Evolutionary conservation across 1,140 invertebrate species (phyloP).

Genomic region (Meteorus sp.): DNA sequence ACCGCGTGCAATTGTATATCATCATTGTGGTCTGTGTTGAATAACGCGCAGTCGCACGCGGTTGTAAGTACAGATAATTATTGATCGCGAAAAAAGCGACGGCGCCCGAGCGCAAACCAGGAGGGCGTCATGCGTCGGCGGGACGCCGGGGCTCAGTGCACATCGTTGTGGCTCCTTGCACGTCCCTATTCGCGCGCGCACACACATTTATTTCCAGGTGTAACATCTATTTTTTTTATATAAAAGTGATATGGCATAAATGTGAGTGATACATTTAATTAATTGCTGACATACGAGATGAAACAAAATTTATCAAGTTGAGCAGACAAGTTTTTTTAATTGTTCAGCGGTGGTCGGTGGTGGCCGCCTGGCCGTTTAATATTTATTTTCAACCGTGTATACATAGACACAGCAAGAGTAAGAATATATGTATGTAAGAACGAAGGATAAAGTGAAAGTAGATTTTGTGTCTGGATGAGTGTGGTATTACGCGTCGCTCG

Average conservation of each 20-base stretch:
- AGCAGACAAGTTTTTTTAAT: too few species aligned
- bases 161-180: background rate
- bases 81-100: background rate
- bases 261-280: too few species aligned
- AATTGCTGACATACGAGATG: too few species aligned
- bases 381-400: background rate
- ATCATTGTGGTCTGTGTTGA: too few species aligned
- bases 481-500: slow-evolving; percentile 2
- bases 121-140: background rate
- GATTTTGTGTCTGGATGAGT: slow-evolving; percentile 5
- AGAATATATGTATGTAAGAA: background rate
- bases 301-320: too few species aligned
- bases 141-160: background rate
- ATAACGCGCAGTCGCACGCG: background rate
- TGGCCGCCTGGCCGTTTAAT: slow-evolving; percentile 16
- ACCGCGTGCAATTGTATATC: too few species aligned
- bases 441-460: slow-evolving; percentile 21
- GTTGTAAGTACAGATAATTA: background rate
- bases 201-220: background rate
- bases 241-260: background rate
- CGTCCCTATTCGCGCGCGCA: background rate
- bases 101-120: too few species aligned
- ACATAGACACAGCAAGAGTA: background rate
- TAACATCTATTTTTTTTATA: too few species aligned
- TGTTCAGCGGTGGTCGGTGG: background rate